Conservation (phyloP, 2,797 vertebrate genomes). For the Pangasius mekongensis region DNA sequence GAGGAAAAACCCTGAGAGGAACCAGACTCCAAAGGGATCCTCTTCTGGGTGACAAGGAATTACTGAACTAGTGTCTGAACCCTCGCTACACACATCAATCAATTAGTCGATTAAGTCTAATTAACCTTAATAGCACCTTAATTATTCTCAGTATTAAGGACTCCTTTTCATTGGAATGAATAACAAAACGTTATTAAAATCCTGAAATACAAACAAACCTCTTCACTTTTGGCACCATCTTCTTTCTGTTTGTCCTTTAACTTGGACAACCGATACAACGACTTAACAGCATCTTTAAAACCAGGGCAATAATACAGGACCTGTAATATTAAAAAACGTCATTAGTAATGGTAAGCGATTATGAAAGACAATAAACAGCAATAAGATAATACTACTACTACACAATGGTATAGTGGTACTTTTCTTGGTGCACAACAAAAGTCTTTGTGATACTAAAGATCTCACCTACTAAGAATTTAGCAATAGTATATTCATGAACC, state of each 20-base stretch:
- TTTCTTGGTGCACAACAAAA: not conserved
- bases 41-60: too few relatives aligned
- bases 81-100: not conserved
- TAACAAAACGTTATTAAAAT: not conserved
- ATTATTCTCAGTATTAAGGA: not conserved
- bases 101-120: not conserved
- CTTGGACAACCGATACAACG: constrained; percentile 82
- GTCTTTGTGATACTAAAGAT: not conserved
- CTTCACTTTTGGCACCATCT: constrained; percentile 71
- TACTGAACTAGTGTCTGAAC: not conserved
- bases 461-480: not conserved
- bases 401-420: not conserved
- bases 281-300: constrained; percentile 90
- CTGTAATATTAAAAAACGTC: constrained; percentile 66
- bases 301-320: constrained; percentile 95
- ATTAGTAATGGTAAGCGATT: constrained; percentile 33
- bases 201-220: constrained; percentile 55
- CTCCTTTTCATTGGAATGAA: not conserved
- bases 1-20: not conserved
- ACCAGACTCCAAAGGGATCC: too few relatives aligned
- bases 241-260: constrained; percentile 80
- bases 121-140: too few relatives aligned
- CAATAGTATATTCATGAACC: not conserved
- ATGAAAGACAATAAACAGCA: not conserved
- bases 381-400: not conserved